A percentile compares a stretch with the other conserved stretches of the same genome.
Conservation (phyloP, 35 echinoderm and acorn worm species). For the Ptychodera flava region DNA sequence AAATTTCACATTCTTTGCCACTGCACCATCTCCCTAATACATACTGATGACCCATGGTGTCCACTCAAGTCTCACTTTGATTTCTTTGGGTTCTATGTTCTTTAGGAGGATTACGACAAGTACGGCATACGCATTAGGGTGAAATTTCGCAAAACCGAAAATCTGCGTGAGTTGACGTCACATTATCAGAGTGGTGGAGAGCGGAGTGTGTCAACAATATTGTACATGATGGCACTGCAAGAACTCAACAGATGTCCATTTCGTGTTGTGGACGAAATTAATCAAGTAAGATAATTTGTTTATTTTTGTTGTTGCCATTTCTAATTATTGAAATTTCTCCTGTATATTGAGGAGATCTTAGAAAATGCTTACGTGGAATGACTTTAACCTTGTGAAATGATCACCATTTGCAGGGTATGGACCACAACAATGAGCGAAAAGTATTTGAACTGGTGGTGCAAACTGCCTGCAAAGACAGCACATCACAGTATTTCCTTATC, state of each 20-base stretch:
- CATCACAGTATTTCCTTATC: conserved; percentile 97
- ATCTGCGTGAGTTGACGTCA: conserved; percentile 70
- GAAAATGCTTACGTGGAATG: too few species aligned
- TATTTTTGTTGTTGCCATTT: too few species aligned
- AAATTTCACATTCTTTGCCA: too few species aligned
- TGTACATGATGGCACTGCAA: conserved; percentile 93
- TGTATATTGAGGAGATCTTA: too few species aligned
- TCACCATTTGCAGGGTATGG: conserved; percentile 94
- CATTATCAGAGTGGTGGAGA: conserved; percentile 94
- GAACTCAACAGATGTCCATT: conserved; percentile 95
- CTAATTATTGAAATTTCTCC: too few species aligned
- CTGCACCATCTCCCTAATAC: too few species aligned
- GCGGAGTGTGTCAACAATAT: conserved; percentile 74
- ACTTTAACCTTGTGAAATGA: too few species aligned
- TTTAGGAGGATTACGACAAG: conserved; percentile 84
- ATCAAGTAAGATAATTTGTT: conserved; percentile 43
- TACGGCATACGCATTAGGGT: conserved; percentile 78
- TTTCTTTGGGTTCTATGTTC: too few species aligned
- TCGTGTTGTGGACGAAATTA: conserved; percentile 94
- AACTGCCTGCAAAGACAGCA: conserved; percentile 89
- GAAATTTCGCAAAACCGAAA: conserved; percentile 69
- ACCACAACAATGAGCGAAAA: conserved; percentile 88
- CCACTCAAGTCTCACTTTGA: too few species aligned
- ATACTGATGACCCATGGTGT: too few species aligned
- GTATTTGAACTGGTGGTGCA: conserved; percentile 96